Percentiles rank a stretch among this genome's conserved stretches.
phyloP scores from a whole-genome alignment of 2,113 vertebrate genomes.

The Andinoacara biseriatus region DNA sequence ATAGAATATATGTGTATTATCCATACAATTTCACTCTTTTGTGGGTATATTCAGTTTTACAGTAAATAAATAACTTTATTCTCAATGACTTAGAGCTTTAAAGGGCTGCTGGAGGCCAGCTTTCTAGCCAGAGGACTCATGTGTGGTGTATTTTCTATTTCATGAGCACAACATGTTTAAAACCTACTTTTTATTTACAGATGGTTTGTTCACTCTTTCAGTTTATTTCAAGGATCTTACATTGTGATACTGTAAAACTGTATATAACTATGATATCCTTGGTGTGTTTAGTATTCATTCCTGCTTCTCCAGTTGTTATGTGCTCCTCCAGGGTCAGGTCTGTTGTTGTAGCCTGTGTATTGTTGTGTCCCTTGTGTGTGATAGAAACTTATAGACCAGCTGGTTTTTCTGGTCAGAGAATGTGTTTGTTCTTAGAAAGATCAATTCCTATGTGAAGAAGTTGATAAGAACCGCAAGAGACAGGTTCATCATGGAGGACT shows the following conservation, averaged over 20 bases:
- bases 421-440: slow-evolving; percentile 45
- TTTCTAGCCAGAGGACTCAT: neutral
- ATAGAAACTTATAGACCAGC: slow-evolving; percentile 27
- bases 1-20: neutral
- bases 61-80: neutral
- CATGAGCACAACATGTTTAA: neutral
- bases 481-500: slow-evolving; percentile 40
- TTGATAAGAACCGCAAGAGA: slow-evolving; percentile 36
- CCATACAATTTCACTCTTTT: too few species aligned
- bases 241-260: slow-evolving; percentile 1
- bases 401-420: slow-evolving; percentile 35
- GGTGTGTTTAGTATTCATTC: slow-evolving; percentile 17
- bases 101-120: too few species aligned
- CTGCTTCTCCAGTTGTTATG: slow-evolving; percentile 24
- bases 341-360: slow-evolving; percentile 42
- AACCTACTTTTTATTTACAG: neutral
- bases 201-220: neutral
- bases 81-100: neutral
- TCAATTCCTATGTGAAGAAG: slow-evolving; percentile 57
- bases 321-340: slow-evolving; percentile 28
- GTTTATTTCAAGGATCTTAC: slow-evolving; percentile 1
- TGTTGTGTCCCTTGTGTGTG: slow-evolving; percentile 65
- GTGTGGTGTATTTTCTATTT: neutral
- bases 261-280: neutral
- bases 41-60: neutral